These are phyloP conservation scores for Parotia lawesii DNA, from an alignment of 2,113 vertebrate genomes.

Conservation along the genomic window DNA sequence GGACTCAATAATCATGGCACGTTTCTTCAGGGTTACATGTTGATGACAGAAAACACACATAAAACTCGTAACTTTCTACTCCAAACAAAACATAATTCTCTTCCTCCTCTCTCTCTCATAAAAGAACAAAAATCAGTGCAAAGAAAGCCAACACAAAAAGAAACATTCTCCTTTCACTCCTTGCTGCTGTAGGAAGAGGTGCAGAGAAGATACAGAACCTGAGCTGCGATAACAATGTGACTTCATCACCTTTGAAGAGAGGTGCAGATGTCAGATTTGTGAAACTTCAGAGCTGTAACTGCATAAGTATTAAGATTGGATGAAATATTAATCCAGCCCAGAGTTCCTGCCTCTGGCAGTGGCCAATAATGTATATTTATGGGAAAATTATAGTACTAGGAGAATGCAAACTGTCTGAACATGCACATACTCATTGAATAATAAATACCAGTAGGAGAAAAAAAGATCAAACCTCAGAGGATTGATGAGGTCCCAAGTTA, in stretches of 20 bases:
- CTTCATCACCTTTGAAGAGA: neutral
- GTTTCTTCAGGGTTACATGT: neutral
- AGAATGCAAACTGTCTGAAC: neutral
- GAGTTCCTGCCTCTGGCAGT: neutral
- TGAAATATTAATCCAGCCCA: neutral
- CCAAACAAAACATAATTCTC: neutral
- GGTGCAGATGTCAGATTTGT: neutral
- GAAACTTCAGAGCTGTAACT: neutral
- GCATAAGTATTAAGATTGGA: neutral
- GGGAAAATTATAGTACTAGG: neutral
- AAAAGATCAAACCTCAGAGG: neutral
- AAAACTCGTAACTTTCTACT: neutral
- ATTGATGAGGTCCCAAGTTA: neutral
- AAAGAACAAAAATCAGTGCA: neutral
- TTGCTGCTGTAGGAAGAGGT: neutral
- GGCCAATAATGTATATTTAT: neutral
- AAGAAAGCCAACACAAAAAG: neutral
- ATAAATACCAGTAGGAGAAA: neutral
- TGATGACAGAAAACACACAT: neutral
- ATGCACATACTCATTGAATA: neutral
- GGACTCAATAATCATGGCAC: neutral
- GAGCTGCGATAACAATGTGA: neutral
- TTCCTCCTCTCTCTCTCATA: neutral
- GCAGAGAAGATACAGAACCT: neutral
- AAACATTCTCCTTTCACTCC: neutral